Evolutionary conservation across 2,888 invertebrate genomes (phyloP).

Genomic region (Cryptops parisi): DNA sequence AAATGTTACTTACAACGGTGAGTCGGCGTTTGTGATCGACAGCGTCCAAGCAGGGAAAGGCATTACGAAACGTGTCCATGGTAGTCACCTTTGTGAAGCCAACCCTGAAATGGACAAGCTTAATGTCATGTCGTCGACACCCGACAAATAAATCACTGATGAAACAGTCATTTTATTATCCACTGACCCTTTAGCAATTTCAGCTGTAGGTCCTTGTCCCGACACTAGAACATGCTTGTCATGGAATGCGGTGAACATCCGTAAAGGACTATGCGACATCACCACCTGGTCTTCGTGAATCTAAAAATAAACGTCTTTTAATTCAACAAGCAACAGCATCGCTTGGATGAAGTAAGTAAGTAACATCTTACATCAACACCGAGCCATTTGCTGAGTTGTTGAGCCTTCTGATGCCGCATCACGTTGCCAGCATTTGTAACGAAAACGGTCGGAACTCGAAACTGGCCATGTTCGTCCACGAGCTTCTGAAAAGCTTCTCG

Average conservation of each 20-base stretch:
- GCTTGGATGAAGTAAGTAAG: too few species aligned
- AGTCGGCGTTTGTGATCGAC: slow-evolving; percentile 36
- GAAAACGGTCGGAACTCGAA: slow-evolving; percentile 45
- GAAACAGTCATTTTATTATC: neutral
- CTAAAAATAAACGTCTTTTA: slow-evolving; percentile 30
- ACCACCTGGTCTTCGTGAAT: slow-evolving; percentile 45
- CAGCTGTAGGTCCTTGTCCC: slow-evolving; percentile 40
- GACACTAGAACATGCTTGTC: slow-evolving; percentile 45
- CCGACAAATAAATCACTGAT: neutral
- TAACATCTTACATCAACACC: slow-evolving; percentile 36
- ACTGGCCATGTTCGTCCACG: slow-evolving; percentile 39
- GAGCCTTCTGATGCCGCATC: slow-evolving; percentile 41
- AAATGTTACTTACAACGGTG: slow-evolving; percentile 31
- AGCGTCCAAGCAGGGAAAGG: slow-evolving; percentile 46
- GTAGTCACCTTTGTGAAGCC: slow-evolving; percentile 46
- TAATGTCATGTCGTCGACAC: neutral
- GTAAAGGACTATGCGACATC: slow-evolving; percentile 48
- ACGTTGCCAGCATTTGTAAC: slow-evolving; percentile 51
- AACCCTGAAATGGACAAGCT: slow-evolving; percentile 26
- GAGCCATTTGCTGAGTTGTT: slow-evolving; percentile 43
- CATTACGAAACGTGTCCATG: slow-evolving; percentile 40
- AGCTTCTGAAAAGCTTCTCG: slow-evolving; percentile 42
- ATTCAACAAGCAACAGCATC: slow-evolving; percentile 5
- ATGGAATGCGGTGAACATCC: slow-evolving; percentile 44
- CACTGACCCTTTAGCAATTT: slow-evolving; percentile 36